These are phyloP conservation scores for Anolis apletophallus DNA, from an alignment of 2,797 vertebrate species.

Conservation along the genomic window DNA sequence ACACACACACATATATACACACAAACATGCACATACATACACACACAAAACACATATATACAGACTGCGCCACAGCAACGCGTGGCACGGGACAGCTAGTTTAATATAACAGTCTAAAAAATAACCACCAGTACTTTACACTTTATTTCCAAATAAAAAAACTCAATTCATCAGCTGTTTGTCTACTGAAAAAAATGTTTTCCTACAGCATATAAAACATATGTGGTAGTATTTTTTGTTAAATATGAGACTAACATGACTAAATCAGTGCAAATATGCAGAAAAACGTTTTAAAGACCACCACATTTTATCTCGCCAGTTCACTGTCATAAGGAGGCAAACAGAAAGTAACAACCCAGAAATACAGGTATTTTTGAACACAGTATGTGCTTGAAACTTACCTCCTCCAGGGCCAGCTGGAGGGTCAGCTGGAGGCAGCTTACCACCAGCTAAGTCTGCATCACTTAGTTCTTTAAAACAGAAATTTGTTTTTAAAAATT, in stretches of 20 bases:
- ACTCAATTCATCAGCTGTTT: background rate
- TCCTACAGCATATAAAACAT: background rate
- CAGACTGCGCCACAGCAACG: too few relatives aligned
- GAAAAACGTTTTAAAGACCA: background rate
- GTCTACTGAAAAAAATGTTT: background rate
- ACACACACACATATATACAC: too few relatives aligned
- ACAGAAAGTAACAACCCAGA: background rate
- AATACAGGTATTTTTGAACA: background rate
- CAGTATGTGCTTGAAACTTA: conserved; percentile 5
- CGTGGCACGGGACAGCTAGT: too few relatives aligned
- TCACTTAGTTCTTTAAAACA: conserved; percentile 57
- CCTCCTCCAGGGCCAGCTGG: background rate
- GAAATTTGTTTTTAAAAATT: background rate
- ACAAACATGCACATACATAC: too few relatives aligned
- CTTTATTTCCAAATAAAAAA: background rate
- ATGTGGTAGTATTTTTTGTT: background rate
- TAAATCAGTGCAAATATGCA: background rate
- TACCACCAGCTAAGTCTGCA: conserved; percentile 31
- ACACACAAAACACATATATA: too few relatives aligned
- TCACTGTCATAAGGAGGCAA: background rate
- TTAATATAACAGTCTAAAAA: too few relatives aligned
- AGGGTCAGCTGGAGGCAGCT: conserved; percentile 5
- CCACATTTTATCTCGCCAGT: too few relatives aligned
- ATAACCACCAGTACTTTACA: background rate
- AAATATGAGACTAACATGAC: background rate